Conservation (phyloP, 35 echinoderm and acorn worm genomes). For the Stichopus chloronotus region DNA sequence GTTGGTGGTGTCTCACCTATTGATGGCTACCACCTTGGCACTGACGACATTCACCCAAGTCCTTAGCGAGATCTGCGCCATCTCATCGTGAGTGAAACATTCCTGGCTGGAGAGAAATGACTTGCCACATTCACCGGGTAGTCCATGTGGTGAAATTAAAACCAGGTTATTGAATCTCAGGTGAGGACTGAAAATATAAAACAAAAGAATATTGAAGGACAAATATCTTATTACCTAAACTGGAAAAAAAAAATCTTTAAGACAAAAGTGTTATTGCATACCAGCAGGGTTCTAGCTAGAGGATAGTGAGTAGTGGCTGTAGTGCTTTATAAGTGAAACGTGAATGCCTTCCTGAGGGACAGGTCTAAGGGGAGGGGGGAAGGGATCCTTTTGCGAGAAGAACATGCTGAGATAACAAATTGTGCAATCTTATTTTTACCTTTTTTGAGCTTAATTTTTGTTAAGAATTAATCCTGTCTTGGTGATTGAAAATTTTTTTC, state of each 20-base stretch:
- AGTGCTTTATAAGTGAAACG: too few species aligned
- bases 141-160: slow-evolving; percentile 87
- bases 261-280: too few species aligned
- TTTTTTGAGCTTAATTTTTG: too few species aligned
- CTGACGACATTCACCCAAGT: slow-evolving; percentile 93
- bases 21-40: slow-evolving; percentile 87
- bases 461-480: too few species aligned
- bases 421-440: too few species aligned
- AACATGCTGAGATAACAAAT: too few species aligned
- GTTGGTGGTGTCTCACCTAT: slow-evolving; percentile 55
- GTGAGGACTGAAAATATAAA: slow-evolving; percentile 77
- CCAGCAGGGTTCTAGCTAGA: too few species aligned
- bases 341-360: too few species aligned
- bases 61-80: slow-evolving; percentile 88
- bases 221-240: neutral
- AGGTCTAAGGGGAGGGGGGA: too few species aligned
- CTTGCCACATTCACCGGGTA: slow-evolving; percentile 70
- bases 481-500: too few species aligned
- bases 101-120: slow-evolving; percentile 81
- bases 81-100: slow-evolving; percentile 82
- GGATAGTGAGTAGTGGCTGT: too few species aligned
- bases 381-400: too few species aligned
- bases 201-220: neutral
- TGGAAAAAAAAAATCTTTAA: neutral
- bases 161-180: slow-evolving; percentile 95